Conservation (phyloP, 1,140 invertebrate species). For the Pseudobourletiella spinata region DNA sequence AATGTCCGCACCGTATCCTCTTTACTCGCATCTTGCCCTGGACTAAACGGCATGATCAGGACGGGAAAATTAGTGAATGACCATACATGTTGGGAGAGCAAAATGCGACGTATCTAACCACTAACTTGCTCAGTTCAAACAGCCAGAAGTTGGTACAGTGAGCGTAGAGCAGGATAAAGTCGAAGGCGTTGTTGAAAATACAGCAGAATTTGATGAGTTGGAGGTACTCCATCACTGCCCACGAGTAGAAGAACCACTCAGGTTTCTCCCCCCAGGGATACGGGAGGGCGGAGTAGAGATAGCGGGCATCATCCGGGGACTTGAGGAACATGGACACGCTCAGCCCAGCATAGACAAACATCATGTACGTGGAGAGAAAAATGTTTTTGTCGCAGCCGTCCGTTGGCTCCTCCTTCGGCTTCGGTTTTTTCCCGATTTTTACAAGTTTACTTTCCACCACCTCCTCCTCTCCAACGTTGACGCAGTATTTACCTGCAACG, state of each 20-base stretch:
- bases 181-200: constrained; percentile 2
- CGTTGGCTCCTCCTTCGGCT: not conserved
- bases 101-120: not conserved
- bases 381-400: constrained; percentile 3
- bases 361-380: not conserved
- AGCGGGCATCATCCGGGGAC: not conserved
- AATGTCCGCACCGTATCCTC: not conserved
- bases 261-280: not conserved
- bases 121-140: constrained; percentile 1
- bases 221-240: not conserved
- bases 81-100: not conserved
- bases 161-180: not conserved
- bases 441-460: not conserved
- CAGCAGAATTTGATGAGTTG: not conserved
- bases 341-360: not conserved
- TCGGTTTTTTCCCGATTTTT: not conserved
- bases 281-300: not conserved
- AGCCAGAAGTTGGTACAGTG: constrained; percentile 4
- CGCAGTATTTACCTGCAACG: not conserved
- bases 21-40: not conserved
- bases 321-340: not conserved
- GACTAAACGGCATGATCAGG: not conserved
- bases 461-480: not conserved
- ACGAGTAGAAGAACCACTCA: not conserved
- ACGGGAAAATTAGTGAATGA: no score